A percentile compares a stretch with the other conserved stretches of the same genome.
phyloP scores from a whole-genome alignment of 2,113 vertebrate genomes.

The Gasterosteus nipponicus region DNA sequence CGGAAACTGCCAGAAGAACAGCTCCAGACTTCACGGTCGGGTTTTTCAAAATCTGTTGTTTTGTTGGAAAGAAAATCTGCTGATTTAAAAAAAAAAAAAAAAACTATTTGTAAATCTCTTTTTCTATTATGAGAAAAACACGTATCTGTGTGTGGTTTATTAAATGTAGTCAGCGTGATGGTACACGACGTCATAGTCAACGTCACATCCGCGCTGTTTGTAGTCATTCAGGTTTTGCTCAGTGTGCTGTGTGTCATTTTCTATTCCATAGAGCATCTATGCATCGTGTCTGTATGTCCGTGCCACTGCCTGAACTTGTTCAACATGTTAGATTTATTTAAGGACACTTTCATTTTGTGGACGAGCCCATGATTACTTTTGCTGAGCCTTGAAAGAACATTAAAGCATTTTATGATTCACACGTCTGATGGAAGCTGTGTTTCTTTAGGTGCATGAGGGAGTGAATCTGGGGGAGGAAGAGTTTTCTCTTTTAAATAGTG shows the following conservation, averaged over 20 bases:
- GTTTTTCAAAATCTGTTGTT: conserved; percentile 36
- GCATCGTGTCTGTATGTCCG: conserved; percentile 37
- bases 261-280: conserved; percentile 38
- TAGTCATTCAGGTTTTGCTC: conserved; percentile 41
- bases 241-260: conserved; percentile 34
- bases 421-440: conserved; percentile 1
- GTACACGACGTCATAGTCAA: conserved; percentile 25
- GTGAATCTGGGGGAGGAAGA: neutral
- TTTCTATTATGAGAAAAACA: conserved; percentile 48
- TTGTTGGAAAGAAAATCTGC: conserved; percentile 7
- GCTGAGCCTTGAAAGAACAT: conserved; percentile 66
- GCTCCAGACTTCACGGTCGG: conserved; percentile 25
- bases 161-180: conserved; percentile 24
- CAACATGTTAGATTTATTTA: conserved; percentile 37
- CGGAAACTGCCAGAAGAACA: conserved; percentile 53
- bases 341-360: conserved; percentile 56
- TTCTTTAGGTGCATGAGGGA: conserved; percentile 3
- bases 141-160: conserved; percentile 26
- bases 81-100: conserved; percentile 11
- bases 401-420: conserved; percentile 67
- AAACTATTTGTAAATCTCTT: conserved; percentile 37
- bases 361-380: conserved; percentile 48
- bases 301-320: conserved; percentile 55
- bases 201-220: conserved; percentile 31
- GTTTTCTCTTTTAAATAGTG: neutral